Conservation (phyloP, 1,140 invertebrate species). For the Octopus sinensis region DNA sequence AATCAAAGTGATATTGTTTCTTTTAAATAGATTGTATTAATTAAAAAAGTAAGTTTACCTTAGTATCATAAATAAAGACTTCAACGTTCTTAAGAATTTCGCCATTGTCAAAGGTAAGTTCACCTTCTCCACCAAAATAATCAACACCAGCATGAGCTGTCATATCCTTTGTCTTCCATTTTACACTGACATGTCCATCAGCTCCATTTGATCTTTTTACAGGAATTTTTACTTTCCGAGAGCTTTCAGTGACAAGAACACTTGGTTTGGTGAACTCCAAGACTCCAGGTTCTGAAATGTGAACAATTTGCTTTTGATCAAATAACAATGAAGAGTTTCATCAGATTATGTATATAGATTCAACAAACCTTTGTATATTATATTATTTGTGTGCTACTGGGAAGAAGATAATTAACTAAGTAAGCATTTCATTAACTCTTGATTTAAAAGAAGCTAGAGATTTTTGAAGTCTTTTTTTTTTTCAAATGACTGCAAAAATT, state of each 20-base stretch:
- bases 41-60: conserved; percentile 40
- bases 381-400: too few species aligned
- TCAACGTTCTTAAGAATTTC: conserved; percentile 62
- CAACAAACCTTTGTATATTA: too few species aligned
- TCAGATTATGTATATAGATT: too few species aligned
- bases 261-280: conserved; percentile 65
- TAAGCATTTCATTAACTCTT: too few species aligned
- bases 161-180: conserved; percentile 65
- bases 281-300: conserved; percentile 62
- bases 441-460: too few species aligned
- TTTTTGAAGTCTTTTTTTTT: too few species aligned
- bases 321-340: too few species aligned
- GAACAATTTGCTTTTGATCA: neutral
- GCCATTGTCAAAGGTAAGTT: conserved; percentile 63
- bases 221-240: conserved; percentile 61
- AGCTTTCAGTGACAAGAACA: conserved; percentile 66
- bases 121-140: conserved; percentile 59
- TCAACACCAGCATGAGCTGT: conserved; percentile 63
- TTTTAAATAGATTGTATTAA: too few species aligned
- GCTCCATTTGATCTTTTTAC: conserved; percentile 62
- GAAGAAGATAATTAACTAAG: too few species aligned
- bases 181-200: conserved; percentile 63
- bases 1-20: too few species aligned
- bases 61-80: conserved; percentile 66
- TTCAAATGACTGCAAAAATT: too few species aligned